Conservation (phyloP, 1,140 invertebrate species). For the Mizuhopecten yessoensis region DNA sequence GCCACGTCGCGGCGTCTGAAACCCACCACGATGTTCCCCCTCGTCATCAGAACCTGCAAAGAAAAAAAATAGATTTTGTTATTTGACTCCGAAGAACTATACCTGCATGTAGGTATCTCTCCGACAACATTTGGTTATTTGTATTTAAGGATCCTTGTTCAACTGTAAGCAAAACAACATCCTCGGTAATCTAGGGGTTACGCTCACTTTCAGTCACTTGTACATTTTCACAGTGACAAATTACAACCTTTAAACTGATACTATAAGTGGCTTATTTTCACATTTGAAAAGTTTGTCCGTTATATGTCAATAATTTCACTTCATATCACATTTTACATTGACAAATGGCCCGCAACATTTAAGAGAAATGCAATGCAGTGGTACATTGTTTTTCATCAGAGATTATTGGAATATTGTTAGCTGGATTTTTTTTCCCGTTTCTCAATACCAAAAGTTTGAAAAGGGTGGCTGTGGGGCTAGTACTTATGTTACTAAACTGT, state of each 20-base stretch:
- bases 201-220: neutral
- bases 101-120: too few relatives aligned
- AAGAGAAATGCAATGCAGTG: neutral
- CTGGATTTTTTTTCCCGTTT: too few relatives aligned
- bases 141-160: too few relatives aligned
- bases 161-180: too few relatives aligned
- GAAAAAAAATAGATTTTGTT: neutral
- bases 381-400: neutral
- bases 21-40: constrained; percentile 48
- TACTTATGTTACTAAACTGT: too few relatives aligned
- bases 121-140: too few relatives aligned
- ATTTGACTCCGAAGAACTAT: too few relatives aligned
- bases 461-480: too few relatives aligned
- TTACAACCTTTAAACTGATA: neutral
- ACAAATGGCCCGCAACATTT: neutral
- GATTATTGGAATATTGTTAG: too few relatives aligned
- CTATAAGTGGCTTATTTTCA: neutral
- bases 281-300: neutral
- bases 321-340: too few relatives aligned
- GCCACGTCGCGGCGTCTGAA: neutral
- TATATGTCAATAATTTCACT: neutral
- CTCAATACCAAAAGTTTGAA: too few relatives aligned
- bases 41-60: constrained; percentile 66
- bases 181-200: too few relatives aligned
- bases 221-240: neutral